Conservation (phyloP, 2,797 vertebrate species). For the Peromyscus eremicus region DNA sequence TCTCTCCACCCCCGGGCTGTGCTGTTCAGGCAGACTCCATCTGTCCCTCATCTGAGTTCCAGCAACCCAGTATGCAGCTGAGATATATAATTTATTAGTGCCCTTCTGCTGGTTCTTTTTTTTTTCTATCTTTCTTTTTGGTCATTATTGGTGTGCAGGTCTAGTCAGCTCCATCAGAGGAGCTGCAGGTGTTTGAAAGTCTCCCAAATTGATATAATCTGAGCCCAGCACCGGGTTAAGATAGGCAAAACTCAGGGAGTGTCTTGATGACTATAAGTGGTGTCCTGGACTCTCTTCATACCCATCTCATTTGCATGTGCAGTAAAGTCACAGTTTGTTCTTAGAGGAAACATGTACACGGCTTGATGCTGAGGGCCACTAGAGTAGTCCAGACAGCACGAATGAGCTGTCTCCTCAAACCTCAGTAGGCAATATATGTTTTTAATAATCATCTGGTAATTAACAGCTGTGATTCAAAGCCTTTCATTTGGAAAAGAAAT, state of each 20-base stretch:
- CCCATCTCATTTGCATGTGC: conserved; percentile 76
- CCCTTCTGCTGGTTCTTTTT: conserved; percentile 61
- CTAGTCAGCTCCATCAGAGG: conserved; percentile 58
- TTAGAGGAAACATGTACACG: background rate
- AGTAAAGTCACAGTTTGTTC: conserved; percentile 83
- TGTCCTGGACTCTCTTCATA: conserved; percentile 63
- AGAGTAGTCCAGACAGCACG: background rate
- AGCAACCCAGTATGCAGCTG: conserved; percentile 50
- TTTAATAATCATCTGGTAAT: conserved; percentile 84
- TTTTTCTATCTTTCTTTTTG: conserved; percentile 20
- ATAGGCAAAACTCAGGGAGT: conserved; percentile 26
- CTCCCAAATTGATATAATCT: background rate
- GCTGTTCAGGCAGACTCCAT: conserved; percentile 51
- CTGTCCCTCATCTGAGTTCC: conserved; percentile 47
- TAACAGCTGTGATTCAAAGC: conserved; percentile 82
- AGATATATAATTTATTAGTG: conserved; percentile 77
- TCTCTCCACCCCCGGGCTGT: background rate
- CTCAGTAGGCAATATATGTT: conserved; percentile 81
- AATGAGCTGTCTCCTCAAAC: conserved; percentile 69
- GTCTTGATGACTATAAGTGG: conserved; percentile 74
- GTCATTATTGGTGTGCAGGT: conserved; percentile 10
- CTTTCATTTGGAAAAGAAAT: conserved; percentile 80
- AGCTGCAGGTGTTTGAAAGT: conserved; percentile 57
- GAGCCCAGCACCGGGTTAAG: background rate
- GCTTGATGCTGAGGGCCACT: background rate